Evolutionary conservation across 35 echinoderm and acorn worm genomes (phyloP), one percentile per base, ranked within the genome.

Genomic region (Diadema setosum): DNA sequence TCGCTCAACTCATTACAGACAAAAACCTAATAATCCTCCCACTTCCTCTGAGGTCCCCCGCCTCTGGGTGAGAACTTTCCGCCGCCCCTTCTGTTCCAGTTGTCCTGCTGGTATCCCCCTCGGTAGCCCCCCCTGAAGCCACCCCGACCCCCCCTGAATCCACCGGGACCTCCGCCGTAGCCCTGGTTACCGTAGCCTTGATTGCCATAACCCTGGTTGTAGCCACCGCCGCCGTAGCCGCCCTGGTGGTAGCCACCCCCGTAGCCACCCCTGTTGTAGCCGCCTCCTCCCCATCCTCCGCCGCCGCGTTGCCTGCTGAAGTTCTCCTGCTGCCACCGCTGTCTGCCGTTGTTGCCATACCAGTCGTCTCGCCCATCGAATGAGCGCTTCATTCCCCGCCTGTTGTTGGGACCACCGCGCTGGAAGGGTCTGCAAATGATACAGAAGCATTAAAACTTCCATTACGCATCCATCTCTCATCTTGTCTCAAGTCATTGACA

Each of bases 261-360:
- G 48, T 36, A 26, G 9, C 73, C 73, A 20, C 37, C 29, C 21
- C 73, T 21, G 11, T 36, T 36, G 29, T 36, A 35, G 73, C 63
- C 63, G 1, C 37, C 16, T n/a, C 37, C 39, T 2, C 39, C 73
- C 24, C 37, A 16, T 3, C 73, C 73, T 21, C 73, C 29, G 24
- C 73, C 69, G 8, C 69, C 73, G 26, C 73, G 35, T 23, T 44
- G 73, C 44, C 73, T 78, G 73, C 37, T 78, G 73, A 35, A 78
- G 73, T 78, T 78, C 37, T 78, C 73, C 44, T 78, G 73, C 11
- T 78, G 73, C 73, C 73, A 78, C 40, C 73, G 39, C 73, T 44
- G 37, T n/a, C 73, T 78, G 73, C 40, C 20, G 37, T 78, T 41
- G 11, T 78, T 78, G 8, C 39, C n/a, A 20, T 78, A 78, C 73